Base-by-base conservation (phyloP, 2,797 vertebrate species). In the Mus spretus region DNA sequence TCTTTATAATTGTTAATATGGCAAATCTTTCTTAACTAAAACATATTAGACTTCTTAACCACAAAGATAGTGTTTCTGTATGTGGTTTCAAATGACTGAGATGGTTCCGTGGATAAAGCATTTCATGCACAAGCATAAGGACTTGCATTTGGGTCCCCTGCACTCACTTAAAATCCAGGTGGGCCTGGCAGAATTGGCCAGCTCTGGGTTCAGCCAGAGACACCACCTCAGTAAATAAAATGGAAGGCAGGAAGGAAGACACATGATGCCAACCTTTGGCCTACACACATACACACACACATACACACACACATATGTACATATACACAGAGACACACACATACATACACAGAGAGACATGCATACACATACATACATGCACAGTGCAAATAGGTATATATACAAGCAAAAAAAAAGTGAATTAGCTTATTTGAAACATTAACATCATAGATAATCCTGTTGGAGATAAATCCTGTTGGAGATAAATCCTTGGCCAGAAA, bases 401-500 rank as follows among this genome's bases (percentile, higher is more conserved):
- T 7, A 86, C n/a, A 57, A 40, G 13, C 34, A 87, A 28, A 57
- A 65, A 84, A 44, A 44, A 59, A 47, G 70, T 59, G 28, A 24
- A n/a, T 70, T 94, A 83, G 24, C 31, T 92, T 88, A 78, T 72
- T 74, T 78, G 87, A 96, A 91, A 90, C 2, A 22, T 47, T 81
- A 88, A 6, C 84, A 26, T 59, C 75, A 78, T 63, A 6, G 65
- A 31, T 92, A 82, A 86, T 82, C 61, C n/a, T 84, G 11, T 86
- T 90, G 53, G 44, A 26, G 9, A 79, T 65, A 72, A 9, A 57
- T 65, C 59, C 85, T 77, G 11, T 86, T 90, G 53, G 44, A 26
- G 9, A 79, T 65, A 72, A 9, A 57, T 65, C 59, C 85, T 77
- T 95, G 74, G 20, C 8, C 50, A 89, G 34, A 80, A 88, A 55